A percentile compares a stretch with the other conserved stretches of the same genome.
These are phyloP conservation scores for Chrysomallon squamiferum DNA, from an alignment of 1,140 invertebrate genomes.

Conservation along the genomic window DNA sequence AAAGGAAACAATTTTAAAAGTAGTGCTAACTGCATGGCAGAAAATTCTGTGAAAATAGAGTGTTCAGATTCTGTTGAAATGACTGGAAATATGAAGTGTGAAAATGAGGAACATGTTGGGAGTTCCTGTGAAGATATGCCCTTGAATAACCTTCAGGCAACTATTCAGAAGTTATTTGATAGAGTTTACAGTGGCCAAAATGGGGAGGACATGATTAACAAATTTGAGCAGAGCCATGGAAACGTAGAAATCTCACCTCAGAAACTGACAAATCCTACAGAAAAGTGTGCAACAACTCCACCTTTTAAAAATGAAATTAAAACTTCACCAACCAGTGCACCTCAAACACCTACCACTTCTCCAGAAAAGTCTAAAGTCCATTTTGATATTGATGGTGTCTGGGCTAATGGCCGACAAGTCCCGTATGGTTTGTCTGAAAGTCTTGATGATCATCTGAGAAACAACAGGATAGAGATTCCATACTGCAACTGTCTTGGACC, in stretches of 20 bases:
- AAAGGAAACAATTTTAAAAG: no score
- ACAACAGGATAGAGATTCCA: constrained; percentile 38
- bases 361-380: not conserved
- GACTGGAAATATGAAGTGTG: no score
- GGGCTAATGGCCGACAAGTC: not conserved
- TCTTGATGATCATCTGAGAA: constrained; percentile 27
- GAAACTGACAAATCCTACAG: not conserved
- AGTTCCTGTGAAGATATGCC: no score
- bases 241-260: not conserved
- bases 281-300: not conserved
- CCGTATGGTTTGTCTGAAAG: constrained; percentile 19
- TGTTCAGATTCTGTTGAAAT: no score
- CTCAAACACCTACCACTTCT: not conserved
- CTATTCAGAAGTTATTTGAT: no score
- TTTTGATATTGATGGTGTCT: constrained; percentile 1
- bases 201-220: no score
- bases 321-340: not conserved
- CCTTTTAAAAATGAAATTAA: not conserved
- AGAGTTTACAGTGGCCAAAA: no score
- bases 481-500: constrained; percentile 43
- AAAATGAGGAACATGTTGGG: no score
- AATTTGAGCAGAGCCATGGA: not conserved
- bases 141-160: no score
- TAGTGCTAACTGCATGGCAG: no score
- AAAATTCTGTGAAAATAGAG: no score